These are phyloP conservation scores for Rhipidura dahli DNA, from an alignment of 2,113 vertebrate species.

Conservation along the genomic window DNA sequence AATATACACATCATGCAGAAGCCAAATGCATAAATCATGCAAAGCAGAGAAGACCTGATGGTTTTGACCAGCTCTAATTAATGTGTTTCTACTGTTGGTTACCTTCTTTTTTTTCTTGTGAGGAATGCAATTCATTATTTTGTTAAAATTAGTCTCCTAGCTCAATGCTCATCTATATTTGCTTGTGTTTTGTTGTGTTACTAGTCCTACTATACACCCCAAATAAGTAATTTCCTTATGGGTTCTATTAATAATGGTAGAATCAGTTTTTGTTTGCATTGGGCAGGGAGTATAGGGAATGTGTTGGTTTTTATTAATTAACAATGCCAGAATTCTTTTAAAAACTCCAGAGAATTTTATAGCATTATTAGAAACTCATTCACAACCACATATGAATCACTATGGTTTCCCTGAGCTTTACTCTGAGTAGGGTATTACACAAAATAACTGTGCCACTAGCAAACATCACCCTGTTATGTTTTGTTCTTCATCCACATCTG, in stretches of 20 bases:
- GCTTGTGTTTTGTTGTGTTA: neutral
- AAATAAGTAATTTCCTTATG: neutral
- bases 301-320: neutral
- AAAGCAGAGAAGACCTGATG: neutral
- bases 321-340: conserved; percentile 14
- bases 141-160: neutral
- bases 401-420: neutral
- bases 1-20: neutral
- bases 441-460: neutral
- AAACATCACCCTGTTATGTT: neutral
- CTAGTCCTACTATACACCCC: neutral
- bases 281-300: neutral
- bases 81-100: neutral
- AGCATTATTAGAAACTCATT: conserved; percentile 30
- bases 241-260: neutral
- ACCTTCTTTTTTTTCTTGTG: neutral
- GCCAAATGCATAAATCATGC: neutral
- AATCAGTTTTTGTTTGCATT: neutral
- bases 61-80: neutral
- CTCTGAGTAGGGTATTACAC: neutral
- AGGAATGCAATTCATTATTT: neutral
- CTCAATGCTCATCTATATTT: neutral
- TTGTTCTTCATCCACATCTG: neutral
- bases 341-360: neutral
- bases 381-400: conserved; percentile 6